These are phyloP conservation scores for Sphenopsis melanotis DNA, from an alignment of 2,797 vertebrate species.

Conservation along the genomic window DNA sequence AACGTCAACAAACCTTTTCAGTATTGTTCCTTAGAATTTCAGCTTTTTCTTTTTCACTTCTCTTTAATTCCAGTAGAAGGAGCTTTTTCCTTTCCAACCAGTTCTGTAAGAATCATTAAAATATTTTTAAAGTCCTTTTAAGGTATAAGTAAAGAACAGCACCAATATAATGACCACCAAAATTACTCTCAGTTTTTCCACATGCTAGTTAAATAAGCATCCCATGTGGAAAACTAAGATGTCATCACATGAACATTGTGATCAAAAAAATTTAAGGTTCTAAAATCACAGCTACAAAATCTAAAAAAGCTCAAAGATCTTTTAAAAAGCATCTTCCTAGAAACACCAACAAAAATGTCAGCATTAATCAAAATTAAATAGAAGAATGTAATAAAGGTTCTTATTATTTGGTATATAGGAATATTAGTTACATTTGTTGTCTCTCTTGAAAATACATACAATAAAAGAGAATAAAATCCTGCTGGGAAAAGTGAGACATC, in stretches of 20 bases:
- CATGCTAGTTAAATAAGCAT: background rate
- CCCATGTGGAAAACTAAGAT: background rate
- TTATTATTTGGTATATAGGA: background rate
- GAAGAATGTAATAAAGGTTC: background rate
- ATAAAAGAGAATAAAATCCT: background rate
- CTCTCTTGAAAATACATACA: background rate
- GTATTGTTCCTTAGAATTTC: slow-evolving; percentile 61
- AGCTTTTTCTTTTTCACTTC: slow-evolving; percentile 81
- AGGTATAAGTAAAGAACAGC: background rate
- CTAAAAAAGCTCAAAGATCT: background rate
- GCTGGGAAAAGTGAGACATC: background rate
- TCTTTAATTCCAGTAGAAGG: slow-evolving; percentile 72
- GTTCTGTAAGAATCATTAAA: slow-evolving; percentile 74
- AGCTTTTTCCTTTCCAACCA: slow-evolving; percentile 90
- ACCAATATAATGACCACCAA: background rate
- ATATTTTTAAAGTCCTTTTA: background rate
- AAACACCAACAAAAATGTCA: background rate
- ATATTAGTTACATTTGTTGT: background rate
- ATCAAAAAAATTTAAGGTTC: background rate
- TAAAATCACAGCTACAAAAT: background rate
- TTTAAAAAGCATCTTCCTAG: background rate
- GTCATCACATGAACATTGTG: background rate
- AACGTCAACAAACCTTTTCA: slow-evolving; percentile 71
- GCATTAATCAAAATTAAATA: background rate
- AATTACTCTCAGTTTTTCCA: background rate